Conservation (phyloP, 2,888 invertebrate species). For the Loripinus fragilis region DNA sequence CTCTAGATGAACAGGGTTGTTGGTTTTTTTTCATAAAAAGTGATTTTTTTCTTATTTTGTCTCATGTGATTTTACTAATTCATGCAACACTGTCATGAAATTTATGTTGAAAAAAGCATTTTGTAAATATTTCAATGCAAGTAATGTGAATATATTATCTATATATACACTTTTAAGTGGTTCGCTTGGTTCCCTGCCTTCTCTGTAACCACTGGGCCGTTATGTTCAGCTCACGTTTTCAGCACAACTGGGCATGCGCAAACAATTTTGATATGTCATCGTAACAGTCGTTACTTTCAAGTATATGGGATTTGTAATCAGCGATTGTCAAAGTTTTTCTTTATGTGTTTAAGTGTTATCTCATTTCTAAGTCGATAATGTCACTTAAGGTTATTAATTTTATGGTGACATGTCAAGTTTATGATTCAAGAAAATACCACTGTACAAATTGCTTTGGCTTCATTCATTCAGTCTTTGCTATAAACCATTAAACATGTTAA, state of each 20-base stretch:
- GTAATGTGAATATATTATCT: too few species aligned
- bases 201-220: constrained; percentile 25
- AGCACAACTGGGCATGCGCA: constrained; percentile 46
- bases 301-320: constrained; percentile 19
- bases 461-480: background rate
- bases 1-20: too few species aligned
- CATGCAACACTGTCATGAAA: too few species aligned
- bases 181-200: too few species aligned
- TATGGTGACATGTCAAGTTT: background rate
- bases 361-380: background rate
- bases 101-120: too few species aligned
- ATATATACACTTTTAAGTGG: too few species aligned
- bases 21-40: too few species aligned
- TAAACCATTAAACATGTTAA: too few species aligned
- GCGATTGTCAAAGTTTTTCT: background rate
- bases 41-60: too few species aligned
- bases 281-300: constrained; percentile 8
- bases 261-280: constrained; percentile 39
- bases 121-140: too few species aligned
- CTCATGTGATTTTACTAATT: too few species aligned
- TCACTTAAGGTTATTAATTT: background rate
- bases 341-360: background rate
- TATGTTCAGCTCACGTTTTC: constrained; percentile 48
- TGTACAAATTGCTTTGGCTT: background rate
- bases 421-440: background rate